These are phyloP conservation scores for Corbicula japonica DNA, from an alignment of 2,888 invertebrate species.

Conservation along the genomic window DNA sequence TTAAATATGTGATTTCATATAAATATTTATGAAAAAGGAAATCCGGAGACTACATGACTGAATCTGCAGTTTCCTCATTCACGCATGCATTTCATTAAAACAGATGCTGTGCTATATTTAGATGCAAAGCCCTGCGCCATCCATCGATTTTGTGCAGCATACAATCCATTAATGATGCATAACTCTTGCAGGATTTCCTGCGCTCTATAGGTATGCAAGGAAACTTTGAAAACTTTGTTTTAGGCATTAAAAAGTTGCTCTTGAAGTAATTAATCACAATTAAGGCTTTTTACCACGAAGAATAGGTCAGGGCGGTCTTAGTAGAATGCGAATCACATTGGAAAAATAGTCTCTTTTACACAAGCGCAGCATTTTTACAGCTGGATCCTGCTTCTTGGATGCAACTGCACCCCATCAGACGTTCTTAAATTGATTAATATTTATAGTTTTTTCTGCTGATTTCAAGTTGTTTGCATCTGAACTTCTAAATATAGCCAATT, in stretches of 20 bases:
- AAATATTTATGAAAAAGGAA: too few relatives aligned
- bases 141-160: constrained; percentile 77
- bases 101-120: constrained; percentile 80
- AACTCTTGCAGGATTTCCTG: constrained; percentile 77
- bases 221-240: constrained; percentile 47
- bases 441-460: constrained; percentile 76
- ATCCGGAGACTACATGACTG: constrained; percentile 8
- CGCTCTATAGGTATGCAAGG: constrained; percentile 62
- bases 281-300: constrained; percentile 19
- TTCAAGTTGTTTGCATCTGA: constrained; percentile 77
- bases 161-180: constrained; percentile 78
- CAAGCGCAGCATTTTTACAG: constrained; percentile 39
- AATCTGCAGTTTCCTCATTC: constrained; percentile 30
- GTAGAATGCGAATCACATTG: constrained; percentile 15
- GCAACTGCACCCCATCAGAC: constrained; percentile 66
- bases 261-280: constrained; percentile 35
- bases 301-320: constrained; percentile 12
- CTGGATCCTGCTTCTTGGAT: constrained; percentile 36
- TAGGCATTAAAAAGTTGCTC: constrained; percentile 19
- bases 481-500: constrained; percentile 61
- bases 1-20: too few relatives aligned
- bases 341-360: constrained; percentile 22
- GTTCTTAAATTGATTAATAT: constrained; percentile 78
- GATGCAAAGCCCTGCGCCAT: constrained; percentile 77
- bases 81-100: constrained; percentile 29